phyloP scores from a whole-genome alignment of 2,113 vertebrate genomes.

The Solenodon paradoxus region DNA sequence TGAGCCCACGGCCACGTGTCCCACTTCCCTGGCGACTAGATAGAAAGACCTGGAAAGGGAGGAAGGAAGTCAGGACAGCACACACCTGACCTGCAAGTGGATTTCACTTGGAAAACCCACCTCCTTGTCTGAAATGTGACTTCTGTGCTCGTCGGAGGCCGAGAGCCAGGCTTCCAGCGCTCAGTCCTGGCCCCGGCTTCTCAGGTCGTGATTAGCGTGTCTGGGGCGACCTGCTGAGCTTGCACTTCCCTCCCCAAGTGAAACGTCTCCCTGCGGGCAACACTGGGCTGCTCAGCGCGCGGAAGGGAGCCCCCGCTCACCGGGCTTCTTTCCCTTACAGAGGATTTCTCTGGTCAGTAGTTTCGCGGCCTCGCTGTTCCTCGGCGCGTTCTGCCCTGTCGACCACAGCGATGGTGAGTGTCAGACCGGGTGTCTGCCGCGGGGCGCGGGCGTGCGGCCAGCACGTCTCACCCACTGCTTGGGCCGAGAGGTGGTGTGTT shows the following conservation, averaged over 20 bases:
- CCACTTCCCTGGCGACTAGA: neutral
- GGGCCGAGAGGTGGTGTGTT: neutral
- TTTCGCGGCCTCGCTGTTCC: constrained; percentile 94
- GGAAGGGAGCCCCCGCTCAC: neutral
- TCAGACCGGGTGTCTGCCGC: too few relatives aligned
- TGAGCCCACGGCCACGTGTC: neutral
- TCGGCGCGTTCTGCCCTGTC: constrained; percentile 90
- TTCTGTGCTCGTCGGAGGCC: too few relatives aligned
- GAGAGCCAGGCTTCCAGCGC: too few relatives aligned
- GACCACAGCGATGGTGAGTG: constrained; percentile 96
- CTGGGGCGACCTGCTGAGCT: too few relatives aligned
- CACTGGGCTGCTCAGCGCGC: neutral
- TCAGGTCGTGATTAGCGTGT: too few relatives aligned
- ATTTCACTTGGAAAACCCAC: neutral
- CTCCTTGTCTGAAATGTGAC: too few relatives aligned
- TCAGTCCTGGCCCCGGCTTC: too few relatives aligned
- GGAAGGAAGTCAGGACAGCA: neutral
- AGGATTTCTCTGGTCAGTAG: constrained; percentile 97
- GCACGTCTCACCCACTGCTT: accelerated
- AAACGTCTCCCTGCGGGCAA: neutral
- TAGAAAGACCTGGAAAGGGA: neutral
- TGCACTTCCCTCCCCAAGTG: neutral
- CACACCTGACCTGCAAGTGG: accelerated
- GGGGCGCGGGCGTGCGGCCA: accelerated
- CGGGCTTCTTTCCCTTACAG: constrained; percentile 79